Percentiles rank a stretch among this genome's conserved stretches.
phyloP scores from a whole-genome alignment of 2,113 vertebrate species.

The Xerus inauris region DNA sequence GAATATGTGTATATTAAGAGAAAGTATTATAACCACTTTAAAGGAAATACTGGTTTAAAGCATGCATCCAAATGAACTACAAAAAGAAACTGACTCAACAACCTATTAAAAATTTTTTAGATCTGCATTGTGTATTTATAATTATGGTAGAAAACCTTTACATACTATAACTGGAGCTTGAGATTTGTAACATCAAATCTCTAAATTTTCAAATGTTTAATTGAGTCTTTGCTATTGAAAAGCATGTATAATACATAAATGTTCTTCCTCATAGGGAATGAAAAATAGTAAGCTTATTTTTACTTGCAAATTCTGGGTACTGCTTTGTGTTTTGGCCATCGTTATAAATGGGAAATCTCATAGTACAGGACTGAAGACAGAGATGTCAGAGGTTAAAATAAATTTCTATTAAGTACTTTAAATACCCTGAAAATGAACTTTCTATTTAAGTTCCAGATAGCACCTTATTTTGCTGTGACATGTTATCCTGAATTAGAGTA shows the following conservation, averaged over 20 bases:
- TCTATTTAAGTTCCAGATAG: not conserved
- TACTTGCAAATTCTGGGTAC: constrained; percentile 14
- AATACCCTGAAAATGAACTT: not conserved
- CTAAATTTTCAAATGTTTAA: not conserved
- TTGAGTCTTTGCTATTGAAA: not conserved
- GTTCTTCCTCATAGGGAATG: constrained; percentile 4
- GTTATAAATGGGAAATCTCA: not conserved
- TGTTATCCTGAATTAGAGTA: not conserved
- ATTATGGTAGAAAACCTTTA: not conserved
- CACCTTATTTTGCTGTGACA: constrained; percentile 11
- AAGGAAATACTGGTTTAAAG: not conserved
- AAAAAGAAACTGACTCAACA: not conserved
- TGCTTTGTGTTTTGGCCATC: not conserved
- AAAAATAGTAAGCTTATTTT: constrained; percentile 32
- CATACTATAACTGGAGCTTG: not conserved
- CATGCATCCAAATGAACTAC: not conserved
- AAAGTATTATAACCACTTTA: not conserved
- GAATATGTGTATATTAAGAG: not conserved
- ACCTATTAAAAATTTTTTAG: not conserved
- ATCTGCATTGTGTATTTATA: not conserved
- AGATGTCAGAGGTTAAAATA: not conserved
- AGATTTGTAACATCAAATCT: constrained; percentile 8
- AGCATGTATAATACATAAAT: not conserved
- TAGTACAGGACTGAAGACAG: not conserved
- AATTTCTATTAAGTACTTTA: constrained; percentile 37